phyloP scores from a whole-genome alignment of 2,113 vertebrate genomes.

The Cyrtonyx montezumae region DNA sequence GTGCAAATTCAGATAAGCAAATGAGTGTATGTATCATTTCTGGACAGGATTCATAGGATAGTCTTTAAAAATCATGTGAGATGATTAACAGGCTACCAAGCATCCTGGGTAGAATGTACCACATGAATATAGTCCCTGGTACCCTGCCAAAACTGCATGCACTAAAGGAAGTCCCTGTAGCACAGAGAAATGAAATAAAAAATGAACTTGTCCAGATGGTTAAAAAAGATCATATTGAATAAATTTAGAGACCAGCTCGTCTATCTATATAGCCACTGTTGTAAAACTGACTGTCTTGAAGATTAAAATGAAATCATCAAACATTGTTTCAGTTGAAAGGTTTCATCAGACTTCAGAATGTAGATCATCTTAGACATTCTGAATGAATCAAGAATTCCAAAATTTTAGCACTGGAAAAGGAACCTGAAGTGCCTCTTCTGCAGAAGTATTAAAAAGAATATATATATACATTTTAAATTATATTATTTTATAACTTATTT shows the following conservation, averaged over 20 bases:
- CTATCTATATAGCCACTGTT: neutral
- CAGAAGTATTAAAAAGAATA: neutral
- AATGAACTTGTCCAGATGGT: neutral
- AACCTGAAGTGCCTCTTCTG: neutral
- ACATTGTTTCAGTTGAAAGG: neutral
- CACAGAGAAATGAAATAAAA: slow-evolving; percentile 8
- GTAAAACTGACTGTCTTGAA: neutral
- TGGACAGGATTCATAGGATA: neutral
- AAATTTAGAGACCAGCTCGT: neutral
- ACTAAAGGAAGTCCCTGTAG: neutral
- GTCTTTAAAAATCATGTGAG: neutral
- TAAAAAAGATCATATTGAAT: slow-evolving; percentile 4
- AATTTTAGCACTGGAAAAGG: neutral
- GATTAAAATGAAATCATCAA: slow-evolving; percentile 1
- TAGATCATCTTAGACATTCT: neutral
- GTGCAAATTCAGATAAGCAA: slow-evolving; percentile 48
- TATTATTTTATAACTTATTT: neutral
- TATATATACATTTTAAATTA: too few species aligned
- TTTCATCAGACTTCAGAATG: neutral
- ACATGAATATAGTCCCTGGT: neutral
- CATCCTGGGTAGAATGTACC: slow-evolving; percentile 3
- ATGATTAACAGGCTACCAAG: slow-evolving; percentile 7
- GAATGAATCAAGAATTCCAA: neutral
- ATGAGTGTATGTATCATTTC: neutral
- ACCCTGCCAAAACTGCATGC: neutral